Base-by-base conservation (phyloP, 2,113 vertebrate genomes). In the Amphiprion percula region DNA sequence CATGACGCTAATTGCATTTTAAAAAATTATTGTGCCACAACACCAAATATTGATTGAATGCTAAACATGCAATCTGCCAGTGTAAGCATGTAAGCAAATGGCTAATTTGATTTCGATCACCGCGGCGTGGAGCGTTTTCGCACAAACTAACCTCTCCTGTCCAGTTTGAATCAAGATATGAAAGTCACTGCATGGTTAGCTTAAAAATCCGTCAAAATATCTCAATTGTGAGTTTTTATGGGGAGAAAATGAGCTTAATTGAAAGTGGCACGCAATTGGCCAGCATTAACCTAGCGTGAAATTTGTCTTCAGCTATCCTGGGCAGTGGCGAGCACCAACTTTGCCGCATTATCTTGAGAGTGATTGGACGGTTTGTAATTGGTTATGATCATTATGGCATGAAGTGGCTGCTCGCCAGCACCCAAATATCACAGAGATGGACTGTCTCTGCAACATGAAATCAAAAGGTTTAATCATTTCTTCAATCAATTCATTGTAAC, bases 241-340 rank as follows among this genome's bases (percentile, higher is more conserved):
- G 80, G 79, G 82, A 89, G 84, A 88, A 88, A 88, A 83, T 83
- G 86, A 92, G 78, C 79, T 85, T 91, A 92, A 94, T 94, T 92
- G 90, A 87, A 94, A 91, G 90, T 93, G 93, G 90, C 92, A 90
- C 77, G 80, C 89, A 92, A 93, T 92, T 92, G 92, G 88, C 90
- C 88, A 74, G 75, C 79, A 85, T 89, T 93, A 91, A 92, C 84
- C 86, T 90, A 88, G 90, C 88, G 79, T 93, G 93, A 94, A 93
- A 94, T 94, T 80, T 93, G 87, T 85, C 87, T 88, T 82, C 81
- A 60, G 83, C 80, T 87, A 82, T 76, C 78, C 77, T 63, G 68
- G 74, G 53, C 59, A n/a, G 66, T 55, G 55, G 63, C 79, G 65
- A 88, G 80, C 72, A 16, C 78, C 76, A 85, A 90, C 87, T 85